These are phyloP conservation scores for Athalia circularis DNA, from an alignment of 2,888 invertebrate species.

Conservation along the genomic window DNA sequence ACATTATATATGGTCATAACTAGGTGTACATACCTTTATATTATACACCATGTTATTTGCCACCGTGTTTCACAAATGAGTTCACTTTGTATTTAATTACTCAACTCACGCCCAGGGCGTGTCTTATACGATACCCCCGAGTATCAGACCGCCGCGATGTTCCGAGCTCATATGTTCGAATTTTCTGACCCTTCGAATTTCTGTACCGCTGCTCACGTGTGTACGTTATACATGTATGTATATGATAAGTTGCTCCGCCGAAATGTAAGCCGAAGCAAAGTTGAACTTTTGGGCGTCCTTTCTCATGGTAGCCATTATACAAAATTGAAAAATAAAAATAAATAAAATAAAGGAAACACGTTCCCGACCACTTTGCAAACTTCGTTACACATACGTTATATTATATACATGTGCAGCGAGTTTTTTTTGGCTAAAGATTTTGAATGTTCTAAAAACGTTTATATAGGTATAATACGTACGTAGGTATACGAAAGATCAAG, in stretches of 20 bases:
- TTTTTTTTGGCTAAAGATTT: background rate
- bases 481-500: background rate
- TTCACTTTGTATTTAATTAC: slow-evolving; percentile 73
- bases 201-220: background rate
- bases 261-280: background rate
- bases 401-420: background rate
- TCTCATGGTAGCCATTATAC: slow-evolving; percentile 7
- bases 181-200: background rate
- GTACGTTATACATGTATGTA: too few species aligned
- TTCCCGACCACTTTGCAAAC: slow-evolving; percentile 27
- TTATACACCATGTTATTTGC: slow-evolving; percentile 66
- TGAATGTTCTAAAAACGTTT: background rate
- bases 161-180: background rate
- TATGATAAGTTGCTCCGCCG: too few species aligned
- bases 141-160: slow-evolving; percentile 40
- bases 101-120: slow-evolving; percentile 71
- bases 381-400: background rate
- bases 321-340: background rate
- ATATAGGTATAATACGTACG: background rate
- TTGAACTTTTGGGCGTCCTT: slow-evolving; percentile 18
- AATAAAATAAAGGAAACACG: background rate
- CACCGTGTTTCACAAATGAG: slow-evolving; percentile 71
- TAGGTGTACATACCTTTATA: slow-evolving; percentile 49
- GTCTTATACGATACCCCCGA: slow-evolving; percentile 49
- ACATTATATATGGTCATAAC: slow-evolving; percentile 41